Evolutionary conservation across 2,888 invertebrate genomes (phyloP).

Genomic region (Eudemis profundana): DNA sequence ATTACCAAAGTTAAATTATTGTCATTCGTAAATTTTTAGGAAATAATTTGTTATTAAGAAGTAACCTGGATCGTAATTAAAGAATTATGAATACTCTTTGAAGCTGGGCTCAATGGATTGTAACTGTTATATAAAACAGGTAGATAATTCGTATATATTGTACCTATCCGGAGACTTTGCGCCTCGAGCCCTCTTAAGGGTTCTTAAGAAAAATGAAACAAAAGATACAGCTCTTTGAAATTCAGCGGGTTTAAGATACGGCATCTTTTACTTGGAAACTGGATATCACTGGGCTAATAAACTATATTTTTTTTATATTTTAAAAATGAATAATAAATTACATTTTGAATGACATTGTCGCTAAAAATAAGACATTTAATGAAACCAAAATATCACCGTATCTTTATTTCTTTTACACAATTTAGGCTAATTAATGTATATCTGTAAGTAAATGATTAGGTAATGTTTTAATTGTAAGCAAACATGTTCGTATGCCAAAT

Average conservation of each 20-base stretch:
- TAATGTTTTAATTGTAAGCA: too few species aligned
- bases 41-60: conserved; percentile 10
- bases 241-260: not conserved
- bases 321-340: too few species aligned
- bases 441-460: too few species aligned
- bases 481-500: too few species aligned
- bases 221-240: conserved; percentile 35
- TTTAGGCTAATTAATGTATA: too few species aligned
- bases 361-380: too few species aligned
- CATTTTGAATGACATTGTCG: too few species aligned
- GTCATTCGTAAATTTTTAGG: conserved; percentile 7
- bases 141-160: conserved; percentile 14
- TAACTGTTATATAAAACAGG: conserved; percentile 14
- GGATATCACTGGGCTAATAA: not conserved
- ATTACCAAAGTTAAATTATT: conserved; percentile 20
- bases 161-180: conserved; percentile 6
- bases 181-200: conserved; percentile 25
- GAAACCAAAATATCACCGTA: too few species aligned
- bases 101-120: conserved; percentile 4
- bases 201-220: conserved; percentile 36
- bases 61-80: conserved; percentile 15
- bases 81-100: conserved; percentile 12
- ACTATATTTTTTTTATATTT: too few species aligned
- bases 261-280: conserved; percentile 15
- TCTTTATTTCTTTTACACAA: too few species aligned